Evolutionary conservation across 2,888 invertebrate species (phyloP).

Genomic region (Frankliniella intonsa): DNA sequence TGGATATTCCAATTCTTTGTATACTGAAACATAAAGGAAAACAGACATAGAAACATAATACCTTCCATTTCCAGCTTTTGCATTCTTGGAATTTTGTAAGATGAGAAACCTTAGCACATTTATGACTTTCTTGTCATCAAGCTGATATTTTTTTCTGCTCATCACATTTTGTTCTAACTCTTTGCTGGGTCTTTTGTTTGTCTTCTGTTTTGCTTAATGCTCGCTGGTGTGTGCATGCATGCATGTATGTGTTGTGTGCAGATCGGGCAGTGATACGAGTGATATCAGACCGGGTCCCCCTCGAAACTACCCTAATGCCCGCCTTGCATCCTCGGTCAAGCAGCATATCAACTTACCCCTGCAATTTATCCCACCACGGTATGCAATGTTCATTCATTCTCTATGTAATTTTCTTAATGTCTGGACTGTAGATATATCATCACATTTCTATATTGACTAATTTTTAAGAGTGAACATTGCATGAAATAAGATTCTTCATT

Average conservation of each 20-base stretch:
- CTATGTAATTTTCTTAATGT: neutral
- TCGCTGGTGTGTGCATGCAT: slow-evolving; percentile 11
- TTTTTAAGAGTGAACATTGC: slow-evolving; percentile 1
- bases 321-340: slow-evolving; percentile 4
- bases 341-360: slow-evolving; percentile 6
- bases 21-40: too few species aligned
- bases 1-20: neutral
- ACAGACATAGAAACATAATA: neutral
- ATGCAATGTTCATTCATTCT: slow-evolving; percentile 23
- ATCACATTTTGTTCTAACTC: neutral
- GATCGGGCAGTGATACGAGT: slow-evolving; percentile 24
- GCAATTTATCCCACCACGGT: slow-evolving; percentile 17
- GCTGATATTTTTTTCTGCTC: neutral
- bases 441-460: neutral
- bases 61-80: neutral
- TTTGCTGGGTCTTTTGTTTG: neutral
- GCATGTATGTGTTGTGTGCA: slow-evolving; percentile 26
- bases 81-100: neutral
- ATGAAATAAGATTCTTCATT: slow-evolving; percentile 29
- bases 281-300: slow-evolving; percentile 19
- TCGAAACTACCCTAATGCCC: slow-evolving; percentile 9
- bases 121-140: neutral
- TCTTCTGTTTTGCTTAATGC: neutral
- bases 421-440: neutral
- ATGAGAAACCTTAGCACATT: neutral